Base-by-base conservation (phyloP, 2,797 vertebrate species). In the Decapterus maruadsi region DNA sequence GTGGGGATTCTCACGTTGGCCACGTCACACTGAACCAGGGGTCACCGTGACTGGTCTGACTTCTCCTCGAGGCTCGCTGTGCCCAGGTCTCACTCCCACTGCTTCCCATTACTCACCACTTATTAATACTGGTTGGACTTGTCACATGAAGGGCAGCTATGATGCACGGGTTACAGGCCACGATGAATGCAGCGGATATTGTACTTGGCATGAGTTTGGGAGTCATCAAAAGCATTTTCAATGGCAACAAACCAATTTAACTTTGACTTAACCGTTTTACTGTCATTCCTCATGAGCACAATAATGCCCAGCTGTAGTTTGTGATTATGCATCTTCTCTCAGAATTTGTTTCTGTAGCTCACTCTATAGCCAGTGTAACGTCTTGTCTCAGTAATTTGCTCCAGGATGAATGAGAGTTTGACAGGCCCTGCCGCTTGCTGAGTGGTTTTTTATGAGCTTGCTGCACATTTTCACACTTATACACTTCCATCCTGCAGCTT, bases 31-130 rank as follows among this genome's bases (percentile, higher is more conserved):
- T 64, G 56, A 57, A 59, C 53, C 63, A 62, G 46, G 60, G 68
- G 57, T 76, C 54, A 55, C 2, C 14, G 17, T 81, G 69, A 75
- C 61, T 72, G 20, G 38, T 72, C 36, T 56, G 68, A 67, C 63
- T 65, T 72, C 71, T 82, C 58, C 73, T 62, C 40, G 1, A 58
- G 48, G 19, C 57, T 77, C 53, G 22, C 12, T 72, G 56, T 66
- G 22, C 22, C 45, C 50, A 68, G 14, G 46, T 13, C 38, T 61
- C 59, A 54, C 51, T 68, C 80, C 74, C 67, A 72, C 77, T 76
- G 46, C 42, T 36, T 75, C 5, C 40, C 53, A 63, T 83, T 63
- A 77, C 56, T 78, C 78, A 81, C 36, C 58, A 59, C 63, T 59
- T 59, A 57, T 50, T 61, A 65, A 71, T 80, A 74, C 53, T 36